Conservation (phyloP, 2,888 invertebrate species). For the Tipula lateralis region DNA sequence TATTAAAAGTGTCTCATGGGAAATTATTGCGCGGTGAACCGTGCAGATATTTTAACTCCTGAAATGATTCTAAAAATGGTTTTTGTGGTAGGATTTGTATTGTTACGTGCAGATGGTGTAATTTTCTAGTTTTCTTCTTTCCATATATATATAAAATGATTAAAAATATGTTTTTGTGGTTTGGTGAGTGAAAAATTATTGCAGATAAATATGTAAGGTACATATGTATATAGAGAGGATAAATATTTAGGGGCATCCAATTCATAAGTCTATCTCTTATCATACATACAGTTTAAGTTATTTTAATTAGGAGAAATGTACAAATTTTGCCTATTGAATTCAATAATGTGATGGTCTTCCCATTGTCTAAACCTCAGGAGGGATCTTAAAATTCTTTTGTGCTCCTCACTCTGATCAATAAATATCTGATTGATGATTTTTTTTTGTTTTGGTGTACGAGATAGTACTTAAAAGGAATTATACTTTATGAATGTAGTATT, state of each 20-base stretch:
- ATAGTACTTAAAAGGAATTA: not conserved
- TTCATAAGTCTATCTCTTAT: not conserved
- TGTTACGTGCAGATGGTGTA: not conserved
- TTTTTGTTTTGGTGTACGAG: too few relatives aligned
- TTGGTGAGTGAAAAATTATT: not conserved
- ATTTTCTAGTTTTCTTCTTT: slow-evolving; percentile 11
- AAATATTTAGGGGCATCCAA: not conserved
- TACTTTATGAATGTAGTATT: not conserved
- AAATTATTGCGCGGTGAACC: slow-evolving; percentile 19
- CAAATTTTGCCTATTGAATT: not conserved
- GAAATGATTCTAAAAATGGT: not conserved
- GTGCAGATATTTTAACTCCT: not conserved
- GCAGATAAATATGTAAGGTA: not conserved
- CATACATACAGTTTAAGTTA: not conserved
- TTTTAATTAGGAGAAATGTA: not conserved
- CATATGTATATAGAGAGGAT: not conserved
- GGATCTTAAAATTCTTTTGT: not conserved
- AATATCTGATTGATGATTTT: slow-evolving; percentile 11
- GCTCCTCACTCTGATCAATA: not conserved
- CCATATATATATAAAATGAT: not conserved
- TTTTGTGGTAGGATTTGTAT: not conserved
- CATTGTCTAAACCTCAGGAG: not conserved
- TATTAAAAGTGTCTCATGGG: not conserved
- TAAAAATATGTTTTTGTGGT: not conserved
- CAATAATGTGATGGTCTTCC: not conserved